Evolutionary conservation across 37 sponge, comb jelly and placozoan genomes (phyloP).

Genomic region (Agelas oroides): DNA sequence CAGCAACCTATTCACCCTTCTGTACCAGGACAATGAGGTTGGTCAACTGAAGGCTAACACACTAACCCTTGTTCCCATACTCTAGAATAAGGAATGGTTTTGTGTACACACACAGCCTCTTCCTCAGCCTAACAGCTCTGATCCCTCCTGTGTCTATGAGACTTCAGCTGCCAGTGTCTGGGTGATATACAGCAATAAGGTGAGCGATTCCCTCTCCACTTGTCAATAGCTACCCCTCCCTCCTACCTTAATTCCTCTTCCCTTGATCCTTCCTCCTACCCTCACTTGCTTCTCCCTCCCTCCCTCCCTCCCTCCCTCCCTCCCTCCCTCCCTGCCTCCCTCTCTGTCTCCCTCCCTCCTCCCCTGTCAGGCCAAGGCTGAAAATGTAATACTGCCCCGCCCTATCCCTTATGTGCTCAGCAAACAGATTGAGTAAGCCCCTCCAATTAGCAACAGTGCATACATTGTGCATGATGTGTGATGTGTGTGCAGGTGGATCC

Average conservation of each 20-base stretch:
- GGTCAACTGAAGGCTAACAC: neutral
- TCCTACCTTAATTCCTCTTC: too few species aligned
- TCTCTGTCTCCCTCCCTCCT: too few species aligned
- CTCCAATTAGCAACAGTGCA: too few species aligned
- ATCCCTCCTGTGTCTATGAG: slow-evolving; percentile 42
- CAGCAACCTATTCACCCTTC: slow-evolving; percentile 61
- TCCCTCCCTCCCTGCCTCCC: neutral
- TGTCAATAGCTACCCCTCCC: too few species aligned
- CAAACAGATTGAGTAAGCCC: slow-evolving; percentile 65
- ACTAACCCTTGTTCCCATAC: too few species aligned
- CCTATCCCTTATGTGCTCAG: slow-evolving; percentile 62
- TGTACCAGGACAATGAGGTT: slow-evolving; percentile 62
- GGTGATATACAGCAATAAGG: slow-evolving; percentile 66
- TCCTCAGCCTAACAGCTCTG: slow-evolving; percentile 49
- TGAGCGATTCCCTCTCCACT: too few species aligned
- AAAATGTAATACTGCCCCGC: slow-evolving; percentile 23
- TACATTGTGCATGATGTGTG: neutral
- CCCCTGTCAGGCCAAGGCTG: slow-evolving; percentile 23
- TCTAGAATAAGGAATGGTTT: too few species aligned
- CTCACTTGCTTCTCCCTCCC: too few species aligned
- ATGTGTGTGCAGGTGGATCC: slow-evolving; percentile 41
- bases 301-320: too few species aligned
- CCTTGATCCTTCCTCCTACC: too few species aligned
- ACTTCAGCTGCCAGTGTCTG: slow-evolving; percentile 62
- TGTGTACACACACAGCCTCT: slow-evolving; percentile 71